Conservation (phyloP, 2,797 vertebrate genomes). For the Mus minutoides region DNA sequence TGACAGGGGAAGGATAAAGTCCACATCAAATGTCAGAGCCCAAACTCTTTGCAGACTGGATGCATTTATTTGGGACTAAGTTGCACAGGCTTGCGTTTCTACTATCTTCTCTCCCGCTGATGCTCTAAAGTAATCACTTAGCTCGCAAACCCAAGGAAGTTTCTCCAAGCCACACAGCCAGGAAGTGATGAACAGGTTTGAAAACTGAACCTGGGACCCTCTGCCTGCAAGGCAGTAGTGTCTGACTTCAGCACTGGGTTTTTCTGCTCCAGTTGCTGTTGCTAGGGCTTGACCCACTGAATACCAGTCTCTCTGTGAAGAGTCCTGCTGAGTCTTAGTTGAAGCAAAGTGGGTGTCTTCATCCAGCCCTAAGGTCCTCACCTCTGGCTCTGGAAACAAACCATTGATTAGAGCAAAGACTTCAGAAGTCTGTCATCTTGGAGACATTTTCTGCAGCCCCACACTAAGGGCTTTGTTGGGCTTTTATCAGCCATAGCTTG, state of each 20-base stretch:
- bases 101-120: neutral
- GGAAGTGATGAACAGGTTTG: neutral
- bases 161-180: neutral
- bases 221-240: accelerated
- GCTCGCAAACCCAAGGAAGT: neutral
- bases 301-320: neutral
- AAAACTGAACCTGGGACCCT: no score
- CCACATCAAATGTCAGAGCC: neutral
- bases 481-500: conserved; percentile 54
- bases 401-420: conserved; percentile 8
- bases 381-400: neutral
- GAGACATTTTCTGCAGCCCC: conserved; percentile 63
- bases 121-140: neutral
- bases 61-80: neutral
- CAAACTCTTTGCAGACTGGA: neutral
- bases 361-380: accelerated
- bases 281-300: neutral
- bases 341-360: no score
- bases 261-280: neutral
- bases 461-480: neutral
- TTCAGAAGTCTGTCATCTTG: neutral
- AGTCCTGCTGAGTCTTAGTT: neutral
- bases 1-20: neutral
- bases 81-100: neutral
- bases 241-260: accelerated